Base-by-base conservation (phyloP, 2,113 vertebrate genomes). In the Prionailurus bengalensis region DNA sequence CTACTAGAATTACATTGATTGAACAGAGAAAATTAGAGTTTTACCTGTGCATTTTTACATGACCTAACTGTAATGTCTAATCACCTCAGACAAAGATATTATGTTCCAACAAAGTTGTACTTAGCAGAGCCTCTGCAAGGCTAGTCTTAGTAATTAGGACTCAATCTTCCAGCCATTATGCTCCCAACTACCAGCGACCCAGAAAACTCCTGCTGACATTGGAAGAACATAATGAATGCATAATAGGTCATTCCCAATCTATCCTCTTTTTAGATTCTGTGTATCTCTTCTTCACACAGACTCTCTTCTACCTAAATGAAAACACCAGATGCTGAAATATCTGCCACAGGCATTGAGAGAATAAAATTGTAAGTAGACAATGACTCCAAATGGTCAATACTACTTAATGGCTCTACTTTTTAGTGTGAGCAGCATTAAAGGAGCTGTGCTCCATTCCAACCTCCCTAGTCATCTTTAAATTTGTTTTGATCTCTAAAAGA, bases 121-220 rank as follows among this genome's bases (percentile, higher is more conserved):
- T 65, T 61, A 61, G 70, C 9, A 2, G 16, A 48, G 33, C 42
- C 48, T 93, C 89, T 88, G 31, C 33, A 66, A 48, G 85, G 61
- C 58, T 84, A 79, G 23, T 73, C 79, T 87, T 78, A 73, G 84
- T 83, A 95, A 97, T 84, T 93, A 94, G 82, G 42, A 82, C 66
- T 93, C 58, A 51, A n/a, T 93, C 84, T 96, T 83, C 36, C 63
- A 92, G 33, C 53, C 94, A 73, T 79, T 97, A 71, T 89, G 71
- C 31, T 65, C 73, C 93, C 82, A 81, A 76, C 94, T 82, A n/a
- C 42, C 33, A 93, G 81, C 0, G 14, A 91, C 80, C 70, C 74
- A 93, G 84, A 93, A 97, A 95, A 95, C 86, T 80, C 81, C 58
- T 91, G 73, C 90, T 89, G 90, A 93, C 87, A 78, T 5, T 92